A percentile compares a stretch with the other conserved stretches of the same genome.
These are phyloP conservation scores for Steatocranus sp. DNA, from an alignment of 2,797 vertebrate species.

Conservation along the genomic window DNA sequence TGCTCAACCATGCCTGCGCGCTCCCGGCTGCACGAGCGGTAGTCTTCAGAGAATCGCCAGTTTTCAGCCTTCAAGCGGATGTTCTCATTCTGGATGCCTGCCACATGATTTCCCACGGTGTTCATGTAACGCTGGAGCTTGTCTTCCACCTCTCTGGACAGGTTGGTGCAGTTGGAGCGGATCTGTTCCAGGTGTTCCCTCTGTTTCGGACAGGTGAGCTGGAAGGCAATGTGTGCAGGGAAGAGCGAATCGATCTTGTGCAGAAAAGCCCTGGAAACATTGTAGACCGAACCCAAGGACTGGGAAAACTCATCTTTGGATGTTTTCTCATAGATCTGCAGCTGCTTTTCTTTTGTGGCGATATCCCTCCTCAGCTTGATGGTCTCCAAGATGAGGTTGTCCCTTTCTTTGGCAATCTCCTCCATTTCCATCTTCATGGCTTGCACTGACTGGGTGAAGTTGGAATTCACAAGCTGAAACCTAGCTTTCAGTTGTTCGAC, in stretches of 20 bases:
- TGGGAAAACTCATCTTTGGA: constrained; percentile 62
- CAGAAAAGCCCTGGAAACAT: constrained; percentile 60
- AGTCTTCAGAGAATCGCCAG: constrained; percentile 48
- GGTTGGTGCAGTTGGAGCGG: constrained; percentile 72
- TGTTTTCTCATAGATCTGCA: constrained; percentile 43
- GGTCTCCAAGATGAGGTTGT: constrained; percentile 45
- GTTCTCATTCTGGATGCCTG: constrained; percentile 44
- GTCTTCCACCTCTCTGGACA: constrained; percentile 71
- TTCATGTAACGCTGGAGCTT: constrained; percentile 73
- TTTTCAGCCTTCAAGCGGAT: constrained; percentile 64
- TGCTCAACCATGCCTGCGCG: constrained; percentile 37
- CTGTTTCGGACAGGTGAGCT: constrained; percentile 69
- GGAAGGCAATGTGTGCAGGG: constrained; percentile 58
- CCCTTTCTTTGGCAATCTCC: constrained; percentile 18
- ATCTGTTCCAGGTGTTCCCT: constrained; percentile 71
- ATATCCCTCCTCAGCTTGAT: constrained; percentile 54
- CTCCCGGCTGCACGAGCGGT: constrained; percentile 63
- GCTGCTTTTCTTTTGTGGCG: constrained; percentile 33
- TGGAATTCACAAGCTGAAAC: constrained; percentile 38
- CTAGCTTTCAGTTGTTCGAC: constrained; percentile 34
- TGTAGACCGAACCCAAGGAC: constrained; percentile 55
- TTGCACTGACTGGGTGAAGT: constrained; percentile 64
- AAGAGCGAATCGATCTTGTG: constrained; percentile 62
- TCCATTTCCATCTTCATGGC: constrained; percentile 42
- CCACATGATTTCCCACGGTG: constrained; percentile 56